Evolutionary conservation across 2,113 vertebrate genomes (phyloP), one percentile per base, ranked within the genome.

Genomic region (Ifrita kowaldi): DNA sequence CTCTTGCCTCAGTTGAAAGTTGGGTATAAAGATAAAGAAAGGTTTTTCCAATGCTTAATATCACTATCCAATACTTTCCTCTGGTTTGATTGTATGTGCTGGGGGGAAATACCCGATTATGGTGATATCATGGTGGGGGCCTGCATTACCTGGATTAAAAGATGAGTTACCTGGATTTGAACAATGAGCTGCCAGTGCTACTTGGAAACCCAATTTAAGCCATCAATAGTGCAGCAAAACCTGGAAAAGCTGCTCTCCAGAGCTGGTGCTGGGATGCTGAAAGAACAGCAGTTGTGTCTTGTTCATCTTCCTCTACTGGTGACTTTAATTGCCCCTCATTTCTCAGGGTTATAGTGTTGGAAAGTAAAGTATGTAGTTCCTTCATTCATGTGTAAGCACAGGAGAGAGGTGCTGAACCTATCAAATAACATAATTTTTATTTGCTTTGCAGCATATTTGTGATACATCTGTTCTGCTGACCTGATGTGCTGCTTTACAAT

Each of bases 401-500:
- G n/a, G 1, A 44, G 21, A 24, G 24, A n/a, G 44, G 18, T 19
- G 16, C 32, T 23, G 21, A 60, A 4, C 11, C 16, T 37, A 3
- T 15, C 32, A 23, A 41, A 9, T 37, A 42, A 56, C 10, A 3
- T 10, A 0, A 1, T 12, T 65, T 50, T 46, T 22, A 39, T 33
- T 80, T 76, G 10, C 41, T 47, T 47, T 52, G 32, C 49, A 89
- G 64, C 1, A 0, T 39, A 6, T 27, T 52, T 71, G 26, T 9
- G 23, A 37, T n/a, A 7, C 10, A 9, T 22, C 28, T 9, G 10
- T 7, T 16, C 3, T 30, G 24, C 30, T 49, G 20, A 41, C 24
- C 30, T 32, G 50, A 65, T 18, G 21, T 74, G n/a, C 39, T 26
- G 33, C 52, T 16, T 35, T 95, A 97, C 1, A 65, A 97, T 98